Evolutionary conservation across 2,113 vertebrate genomes (phyloP), one percentile per base, ranked within the genome.

Genomic region (Passer montanus): DNA sequence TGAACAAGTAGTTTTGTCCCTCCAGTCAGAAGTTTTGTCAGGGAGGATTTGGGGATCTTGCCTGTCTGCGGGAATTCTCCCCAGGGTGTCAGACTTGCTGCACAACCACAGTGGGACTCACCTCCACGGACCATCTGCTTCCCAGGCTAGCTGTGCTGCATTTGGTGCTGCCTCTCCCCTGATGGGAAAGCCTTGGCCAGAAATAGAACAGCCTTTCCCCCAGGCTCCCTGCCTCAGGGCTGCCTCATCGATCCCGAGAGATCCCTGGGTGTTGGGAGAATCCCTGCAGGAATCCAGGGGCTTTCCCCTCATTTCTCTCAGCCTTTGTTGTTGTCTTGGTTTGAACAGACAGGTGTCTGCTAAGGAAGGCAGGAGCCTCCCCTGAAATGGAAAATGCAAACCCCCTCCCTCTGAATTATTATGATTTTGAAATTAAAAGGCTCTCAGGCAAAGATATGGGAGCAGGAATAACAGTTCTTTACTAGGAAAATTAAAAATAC

Each of bases 101-200:
- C 21, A 28, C 62, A 79, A 17, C 56, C 26, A 1, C 79, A 24
- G 75, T 30, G 41, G 86, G 93, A 85, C 91, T 95, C 90, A 95
- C 90, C 90, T 95, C 94, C 95, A 88, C 31, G 0, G 89, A 37
- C 94, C 89, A 92, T 95, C 96, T 96, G 94, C 79, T 95, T 68
- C 3, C 78, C 85, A 72, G 79, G 66, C 95, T 92, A 28, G 66
- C 75, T 47, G 58, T 55, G 78, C 2, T 76, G 78, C 52, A 0
- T 79, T 72, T 47, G 83, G 79, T 76, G 86, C 87, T 33, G 9
- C 47, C 6, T 0, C 13, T 68, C 92, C 85, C 76, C 58, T 7
- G 53, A 30, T 0, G 49, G 84, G 79, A 28, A 90, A 90, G 63
- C 27, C 86, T 64, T 0, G 1, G 58, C 79, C 86, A 90, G 86